These are phyloP conservation scores for Meda fulgida DNA, from an alignment of 2,797 vertebrate species.

Conservation along the genomic window DNA sequence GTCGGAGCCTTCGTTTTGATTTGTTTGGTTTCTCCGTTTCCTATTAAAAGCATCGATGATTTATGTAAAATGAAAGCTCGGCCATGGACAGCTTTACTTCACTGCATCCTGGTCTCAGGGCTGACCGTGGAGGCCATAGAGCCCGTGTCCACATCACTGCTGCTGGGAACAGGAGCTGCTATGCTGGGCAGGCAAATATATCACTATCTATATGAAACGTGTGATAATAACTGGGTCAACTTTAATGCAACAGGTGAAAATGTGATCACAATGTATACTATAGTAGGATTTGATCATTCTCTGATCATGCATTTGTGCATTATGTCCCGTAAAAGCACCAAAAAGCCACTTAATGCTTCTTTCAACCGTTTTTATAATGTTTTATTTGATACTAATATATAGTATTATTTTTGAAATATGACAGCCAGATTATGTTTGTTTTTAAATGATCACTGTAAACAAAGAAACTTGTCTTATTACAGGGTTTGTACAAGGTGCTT, in stretches of 20 bases:
- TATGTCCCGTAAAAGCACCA: neutral
- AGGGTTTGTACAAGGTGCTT: no score
- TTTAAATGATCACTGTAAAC: neutral
- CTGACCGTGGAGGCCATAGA: conserved; percentile 69
- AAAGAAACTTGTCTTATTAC: neutral
- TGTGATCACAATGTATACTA: neutral
- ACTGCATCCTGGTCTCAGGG: conserved; percentile 34
- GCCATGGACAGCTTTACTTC: conserved; percentile 38
- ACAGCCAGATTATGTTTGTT: neutral
- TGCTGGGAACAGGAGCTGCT: conserved; percentile 58
- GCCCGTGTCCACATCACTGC: conserved; percentile 67
- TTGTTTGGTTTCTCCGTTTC: neutral
- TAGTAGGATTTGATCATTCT: neutral
- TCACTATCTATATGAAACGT: conserved; percentile 72
- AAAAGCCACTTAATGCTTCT: neutral
- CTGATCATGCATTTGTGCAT: neutral
- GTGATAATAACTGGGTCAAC: conserved; percentile 68
- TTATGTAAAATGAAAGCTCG: conserved; percentile 65
- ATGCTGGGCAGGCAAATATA: conserved; percentile 66
- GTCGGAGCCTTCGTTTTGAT: conserved; percentile 1
- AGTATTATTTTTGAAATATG: no score
- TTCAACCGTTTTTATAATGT: no score
- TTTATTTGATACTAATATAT: neutral
- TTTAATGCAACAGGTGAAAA: conserved; percentile 76
- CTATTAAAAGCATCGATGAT: neutral